Base-by-base conservation (phyloP, 2,888 invertebrate genomes). In the Cactoblastis cactorum region DNA sequence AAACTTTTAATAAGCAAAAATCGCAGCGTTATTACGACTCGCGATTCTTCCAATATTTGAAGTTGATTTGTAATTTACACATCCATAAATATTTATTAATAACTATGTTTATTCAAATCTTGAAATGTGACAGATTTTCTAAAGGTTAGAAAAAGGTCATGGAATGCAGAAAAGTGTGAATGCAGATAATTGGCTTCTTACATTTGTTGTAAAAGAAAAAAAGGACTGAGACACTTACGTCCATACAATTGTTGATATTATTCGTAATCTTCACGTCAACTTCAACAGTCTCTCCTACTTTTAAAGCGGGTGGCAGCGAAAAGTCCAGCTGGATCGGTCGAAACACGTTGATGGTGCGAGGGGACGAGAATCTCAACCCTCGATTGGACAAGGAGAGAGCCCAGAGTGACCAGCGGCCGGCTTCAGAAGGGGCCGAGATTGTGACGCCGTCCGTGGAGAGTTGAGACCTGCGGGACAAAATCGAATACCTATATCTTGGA, bases 201-300 rank as follows among this genome's bases (percentile, higher is more conserved):
- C n/a, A n/a, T n/a, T n/a, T n/a, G n/a, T n/a, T n/a, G 9, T 12
- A 33, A 33, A 33, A 33, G 8, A 38, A 2, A 17, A 38, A n/a
- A 18, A 32, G 9, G 19, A 19, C 3, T 4, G 17, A n/a, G 52
- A 37, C 67, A 92, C 92, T 92, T 71, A 93, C 93, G 69, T 93
- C 93, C 90, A 93, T 92, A 74, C 93, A 93, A 53, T 92, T 92
- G 67, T 93, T 92, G 63, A 93, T 91, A 55, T 93, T 93, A 65
- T 93, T 93, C 0, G 91, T 92, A 52, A 93, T 93, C 75, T 92
- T 92, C 58, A 93, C 92, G 61, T 93, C 93, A n/a, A 93, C 92
- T 68, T 93, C 93, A 0, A 93, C 88, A 0, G 92, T 91, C 69
- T 93, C 93, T 0, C 93, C 91, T 8, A 93, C 92, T 58, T 91